Base-by-base conservation (phyloP, 92 coral and sea anemone species). In the Bergia sp. region DNA sequence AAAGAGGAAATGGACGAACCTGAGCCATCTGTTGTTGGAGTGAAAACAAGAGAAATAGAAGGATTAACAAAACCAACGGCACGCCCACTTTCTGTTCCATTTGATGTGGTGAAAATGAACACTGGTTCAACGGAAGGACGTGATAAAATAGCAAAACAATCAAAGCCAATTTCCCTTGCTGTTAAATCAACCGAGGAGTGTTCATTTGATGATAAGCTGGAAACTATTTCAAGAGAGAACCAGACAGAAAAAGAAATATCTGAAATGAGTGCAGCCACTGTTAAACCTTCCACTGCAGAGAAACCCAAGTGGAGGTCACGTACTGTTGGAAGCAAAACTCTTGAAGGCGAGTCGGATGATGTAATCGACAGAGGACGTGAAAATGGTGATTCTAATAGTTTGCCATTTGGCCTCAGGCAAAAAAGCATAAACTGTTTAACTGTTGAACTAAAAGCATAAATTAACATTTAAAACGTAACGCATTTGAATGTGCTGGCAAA, bases 301-400 rank as follows among this genome's bases (percentile, higher is more conserved):
- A 71, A 84, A 29, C 44, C 87, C 64, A 69, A 84, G 3, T 71
- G 65, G 79, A 84, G 87, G 40, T 69, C 87, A 6, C 77, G 87
- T 29, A 64, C 86, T 69, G 77, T 67, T 83, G 86, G 76, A 3
- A 83, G 86, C 23, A 83, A 83, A 29, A 37, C 79, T 5, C 15
- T 45, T 1, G 87, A 84, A 13, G 79, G 53, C 29, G 87, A 80
- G 10, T 36, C 44, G 15, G 87, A 36, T 3, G 65, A 20, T 7
- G 37, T 37, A 41, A 12, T 53, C 16, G 87, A 84, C 43, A 45
- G 45, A 29, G 87, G 87, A 69, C 79, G 36, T 11, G 79, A 84
- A 72, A 84, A 84, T 84, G 87, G 87, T 84, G 87, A 84, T 84
- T 84, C 40, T 37, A 84, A 84, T 41, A 84, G 58, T 71, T 84